Percentiles rank a stretch among this genome's conserved stretches.
Conservation (phyloP, 1,140 invertebrate genomes). For the Cotesia chilonis region DNA sequence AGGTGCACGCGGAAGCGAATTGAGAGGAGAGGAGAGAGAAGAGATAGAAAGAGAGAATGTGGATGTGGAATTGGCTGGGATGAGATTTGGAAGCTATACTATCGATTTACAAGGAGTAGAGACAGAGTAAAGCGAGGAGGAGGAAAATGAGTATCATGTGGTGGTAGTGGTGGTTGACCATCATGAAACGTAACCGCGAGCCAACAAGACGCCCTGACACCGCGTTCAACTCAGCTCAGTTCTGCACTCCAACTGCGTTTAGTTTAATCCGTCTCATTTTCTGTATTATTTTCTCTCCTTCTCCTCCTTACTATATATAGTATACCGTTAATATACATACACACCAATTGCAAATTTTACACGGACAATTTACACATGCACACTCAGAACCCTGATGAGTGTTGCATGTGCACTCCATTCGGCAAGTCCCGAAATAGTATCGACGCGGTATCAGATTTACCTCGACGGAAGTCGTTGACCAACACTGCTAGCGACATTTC, state of each 20-base stretch:
- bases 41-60: neutral
- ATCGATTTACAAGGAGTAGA: constrained; percentile 6
- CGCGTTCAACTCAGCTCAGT: neutral
- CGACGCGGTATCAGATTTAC: constrained; percentile 24
- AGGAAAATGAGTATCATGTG: neutral
- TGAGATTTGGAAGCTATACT: constrained; percentile 21
- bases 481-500: constrained; percentile 25
- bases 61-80: constrained; percentile 11
- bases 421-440: constrained; percentile 30
- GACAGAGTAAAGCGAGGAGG: neutral
- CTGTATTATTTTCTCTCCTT: neutral
- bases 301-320: neutral
- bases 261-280: no score
- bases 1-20: neutral
- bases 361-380: neutral
- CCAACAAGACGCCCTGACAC: neutral
- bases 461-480: constrained; percentile 25
- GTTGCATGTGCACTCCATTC: neutral
- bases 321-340: neutral
- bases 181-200: neutral
- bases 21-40: neutral
- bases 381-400: constrained; percentile 1
- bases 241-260: no score
- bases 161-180: constrained; percentile 15
- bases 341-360: neutral